Evolutionary conservation across 2,113 vertebrate species (phyloP).

Genomic region (Salminus brasiliensis): DNA sequence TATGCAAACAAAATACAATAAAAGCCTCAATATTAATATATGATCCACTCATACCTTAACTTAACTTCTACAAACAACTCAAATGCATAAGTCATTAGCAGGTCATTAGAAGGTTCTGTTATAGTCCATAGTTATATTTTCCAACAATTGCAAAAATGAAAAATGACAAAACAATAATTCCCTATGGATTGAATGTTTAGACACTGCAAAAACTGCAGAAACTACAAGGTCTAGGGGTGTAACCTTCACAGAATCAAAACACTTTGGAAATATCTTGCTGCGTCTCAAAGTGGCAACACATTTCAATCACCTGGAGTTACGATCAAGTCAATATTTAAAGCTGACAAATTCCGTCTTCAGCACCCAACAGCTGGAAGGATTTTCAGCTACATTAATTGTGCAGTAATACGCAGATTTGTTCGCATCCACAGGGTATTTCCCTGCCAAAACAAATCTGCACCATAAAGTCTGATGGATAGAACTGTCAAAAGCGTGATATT

Average conservation of each 20-base stretch:
- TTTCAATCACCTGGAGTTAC: conserved; percentile 62
- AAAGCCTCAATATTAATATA: too few species aligned
- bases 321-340: conserved; percentile 58
- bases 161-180: too few species aligned
- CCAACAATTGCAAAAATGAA: too few species aligned
- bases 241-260: background rate
- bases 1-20: too few species aligned
- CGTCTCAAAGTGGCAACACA: conserved; percentile 18
- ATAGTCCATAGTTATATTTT: too few species aligned
- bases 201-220: too few species aligned
- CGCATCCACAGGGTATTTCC: conserved; percentile 72
- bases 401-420: conserved; percentile 76
- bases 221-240: background rate
- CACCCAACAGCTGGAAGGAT: conserved; percentile 70
- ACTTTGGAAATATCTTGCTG: background rate
- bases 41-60: too few species aligned
- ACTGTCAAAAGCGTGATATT: conserved; percentile 68
- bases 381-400: conserved; percentile 79
- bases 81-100: too few species aligned
- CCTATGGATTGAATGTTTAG: too few species aligned
- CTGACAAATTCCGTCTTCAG: conserved; percentile 60
- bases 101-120: too few species aligned
- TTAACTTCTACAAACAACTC: too few species aligned
- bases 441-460: conserved; percentile 75
- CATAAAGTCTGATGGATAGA: conserved; percentile 70